A percentile compares a stretch with the other conserved stretches of the same genome.
Evolutionary conservation across 2,113 vertebrate genomes (phyloP).

Genomic region (Chionomys nivalis): DNA sequence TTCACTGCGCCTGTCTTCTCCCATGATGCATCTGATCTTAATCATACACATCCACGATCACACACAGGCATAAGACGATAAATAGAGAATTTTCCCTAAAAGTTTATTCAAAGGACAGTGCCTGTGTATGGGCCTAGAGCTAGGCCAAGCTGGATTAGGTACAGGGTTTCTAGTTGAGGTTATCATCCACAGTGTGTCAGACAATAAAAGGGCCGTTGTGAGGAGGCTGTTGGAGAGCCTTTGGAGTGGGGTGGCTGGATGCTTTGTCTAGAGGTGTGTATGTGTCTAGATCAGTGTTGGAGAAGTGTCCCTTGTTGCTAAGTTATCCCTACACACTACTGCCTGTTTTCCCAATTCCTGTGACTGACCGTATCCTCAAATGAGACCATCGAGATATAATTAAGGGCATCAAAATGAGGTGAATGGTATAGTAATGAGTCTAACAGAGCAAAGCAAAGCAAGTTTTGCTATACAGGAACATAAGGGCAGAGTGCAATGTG

Average conservation of each 20-base stretch:
- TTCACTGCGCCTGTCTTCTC: neutral
- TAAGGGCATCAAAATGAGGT: neutral
- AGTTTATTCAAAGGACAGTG: neutral
- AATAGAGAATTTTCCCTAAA: neutral
- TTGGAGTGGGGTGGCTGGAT: too few relatives aligned
- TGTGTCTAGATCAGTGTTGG: neutral
- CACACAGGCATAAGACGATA: neutral
- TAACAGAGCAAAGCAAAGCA: neutral
- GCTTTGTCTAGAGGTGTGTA: neutral
- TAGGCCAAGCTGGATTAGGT: neutral
- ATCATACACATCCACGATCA: neutral
- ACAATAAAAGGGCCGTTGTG: neutral
- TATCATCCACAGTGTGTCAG: neutral
- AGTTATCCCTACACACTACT: neutral
- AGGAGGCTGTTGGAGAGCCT: neutral
- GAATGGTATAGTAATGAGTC: neutral
- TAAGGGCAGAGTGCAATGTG: neutral
- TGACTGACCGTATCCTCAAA: neutral
- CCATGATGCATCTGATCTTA: neutral
- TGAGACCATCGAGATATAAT: neutral
- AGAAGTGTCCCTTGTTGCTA: neutral
- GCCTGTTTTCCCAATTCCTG: neutral
- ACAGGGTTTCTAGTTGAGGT: neutral
- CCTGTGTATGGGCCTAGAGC: neutral
- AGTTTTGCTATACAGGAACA: neutral